These are phyloP conservation scores for Hylaeus volcanicus DNA, from an alignment of 1,140 invertebrate genomes.

Conservation along the genomic window DNA sequence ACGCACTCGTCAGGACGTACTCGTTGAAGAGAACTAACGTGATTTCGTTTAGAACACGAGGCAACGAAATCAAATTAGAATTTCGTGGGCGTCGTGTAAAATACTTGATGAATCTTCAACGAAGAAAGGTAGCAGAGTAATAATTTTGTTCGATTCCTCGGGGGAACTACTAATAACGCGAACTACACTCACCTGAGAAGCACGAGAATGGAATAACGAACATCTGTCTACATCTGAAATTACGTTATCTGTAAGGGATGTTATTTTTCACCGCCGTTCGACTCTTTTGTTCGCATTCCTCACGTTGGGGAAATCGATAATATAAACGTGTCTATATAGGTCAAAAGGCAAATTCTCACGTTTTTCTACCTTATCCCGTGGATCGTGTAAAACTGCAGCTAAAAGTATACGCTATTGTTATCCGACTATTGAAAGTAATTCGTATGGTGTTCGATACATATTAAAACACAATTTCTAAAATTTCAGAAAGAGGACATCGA, in stretches of 20 bases:
- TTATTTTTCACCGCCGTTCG: constrained; percentile 21
- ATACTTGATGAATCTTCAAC: background rate
- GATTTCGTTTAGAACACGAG: background rate
- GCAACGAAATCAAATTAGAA: background rate
- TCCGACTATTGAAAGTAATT: too few relatives aligned
- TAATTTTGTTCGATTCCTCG: constrained; percentile 13
- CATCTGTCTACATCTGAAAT: constrained; percentile 26
- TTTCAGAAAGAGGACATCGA: too few relatives aligned
- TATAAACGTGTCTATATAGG: background rate
- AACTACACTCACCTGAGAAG: background rate
- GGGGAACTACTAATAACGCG: background rate
- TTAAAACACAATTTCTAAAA: too few relatives aligned
- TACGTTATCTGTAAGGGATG: constrained; percentile 1
- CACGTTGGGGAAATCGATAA: constrained; percentile 13
- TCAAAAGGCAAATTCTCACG: background rate
- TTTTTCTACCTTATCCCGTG: too few relatives aligned
- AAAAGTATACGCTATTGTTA: too few relatives aligned
- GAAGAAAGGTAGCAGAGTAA: background rate
- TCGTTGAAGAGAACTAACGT: background rate
- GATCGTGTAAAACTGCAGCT: too few relatives aligned
- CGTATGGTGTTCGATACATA: too few relatives aligned
- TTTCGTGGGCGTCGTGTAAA: background rate
- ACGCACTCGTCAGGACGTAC: background rate
- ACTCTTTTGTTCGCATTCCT: constrained; percentile 3
- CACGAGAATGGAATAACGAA: constrained; percentile 16